Evolutionary conservation across 2,888 invertebrate species (phyloP).

Genomic region (Agrochola macilenta): DNA sequence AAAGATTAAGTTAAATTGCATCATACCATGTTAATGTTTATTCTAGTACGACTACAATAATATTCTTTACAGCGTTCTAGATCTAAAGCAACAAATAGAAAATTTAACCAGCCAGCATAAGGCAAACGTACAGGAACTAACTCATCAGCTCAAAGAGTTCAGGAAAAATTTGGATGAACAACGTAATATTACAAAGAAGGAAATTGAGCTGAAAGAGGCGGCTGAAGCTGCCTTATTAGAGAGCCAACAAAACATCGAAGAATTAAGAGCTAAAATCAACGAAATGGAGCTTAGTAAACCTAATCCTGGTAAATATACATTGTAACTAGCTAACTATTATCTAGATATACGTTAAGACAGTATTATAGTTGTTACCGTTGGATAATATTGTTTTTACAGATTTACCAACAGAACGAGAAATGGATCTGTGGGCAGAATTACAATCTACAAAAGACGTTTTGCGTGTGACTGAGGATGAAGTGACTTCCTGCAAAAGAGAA

Average conservation of each 20-base stretch:
- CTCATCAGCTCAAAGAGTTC: conserved; percentile 78
- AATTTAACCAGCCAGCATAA: conserved; percentile 77
- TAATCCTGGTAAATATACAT: conserved; percentile 77
- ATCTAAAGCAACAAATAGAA: conserved; percentile 82
- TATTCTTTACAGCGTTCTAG: conserved; percentile 73
- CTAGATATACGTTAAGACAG: not conserved
- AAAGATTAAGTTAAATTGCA: not conserved
- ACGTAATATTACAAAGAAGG: conserved; percentile 69
- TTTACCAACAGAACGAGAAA: conserved; percentile 85
- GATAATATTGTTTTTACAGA: conserved; percentile 71
- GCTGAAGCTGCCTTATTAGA: conserved; percentile 74
- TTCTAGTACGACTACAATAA: not conserved
- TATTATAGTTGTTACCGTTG: not conserved
- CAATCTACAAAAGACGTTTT: conserved; percentile 86
- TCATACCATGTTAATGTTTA: no score
- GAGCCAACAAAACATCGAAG: conserved; percentile 75
- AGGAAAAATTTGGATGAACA: conserved; percentile 77
- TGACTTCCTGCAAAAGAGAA: conserved; percentile 82
- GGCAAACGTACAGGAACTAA: conserved; percentile 75
- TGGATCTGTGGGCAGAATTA: conserved; percentile 85
- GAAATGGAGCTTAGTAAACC: conserved; percentile 81
- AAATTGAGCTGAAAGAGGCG: conserved; percentile 74
- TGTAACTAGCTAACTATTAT: not conserved
- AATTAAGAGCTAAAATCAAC: conserved; percentile 78
- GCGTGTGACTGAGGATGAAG: conserved; percentile 84